Conservation (phyloP, 2,113 vertebrate genomes). For the Forbesichthys agassizii region DNA sequence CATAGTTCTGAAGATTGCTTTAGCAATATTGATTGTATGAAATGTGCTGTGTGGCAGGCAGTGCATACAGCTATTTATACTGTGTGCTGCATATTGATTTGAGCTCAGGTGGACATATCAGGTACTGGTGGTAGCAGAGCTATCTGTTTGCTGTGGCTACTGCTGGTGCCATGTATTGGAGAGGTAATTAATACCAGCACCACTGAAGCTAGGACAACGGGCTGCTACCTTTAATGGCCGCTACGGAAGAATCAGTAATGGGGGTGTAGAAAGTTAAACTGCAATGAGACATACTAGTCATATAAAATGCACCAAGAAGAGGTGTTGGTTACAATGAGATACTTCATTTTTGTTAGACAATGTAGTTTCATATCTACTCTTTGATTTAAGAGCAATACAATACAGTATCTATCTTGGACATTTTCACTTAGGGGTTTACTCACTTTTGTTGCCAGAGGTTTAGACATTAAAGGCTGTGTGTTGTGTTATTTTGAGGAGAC, state of each 20-base stretch:
- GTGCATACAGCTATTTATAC: constrained; percentile 39
- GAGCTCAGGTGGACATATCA: constrained; percentile 44
- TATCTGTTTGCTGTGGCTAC: constrained; percentile 1
- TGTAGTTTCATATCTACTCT: too few relatives aligned
- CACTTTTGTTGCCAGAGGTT: too few relatives aligned
- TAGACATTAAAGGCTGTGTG: too few relatives aligned
- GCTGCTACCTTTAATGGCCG: too few relatives aligned
- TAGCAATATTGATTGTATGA: constrained; percentile 35
- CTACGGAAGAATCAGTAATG: too few relatives aligned
- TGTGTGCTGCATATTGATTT: constrained; percentile 37
- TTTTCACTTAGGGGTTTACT: too few relatives aligned
- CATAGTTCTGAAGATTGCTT: constrained; percentile 18
- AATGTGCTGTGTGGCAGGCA: constrained; percentile 22
- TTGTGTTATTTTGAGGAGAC: too few relatives aligned
- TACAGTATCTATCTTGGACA: too few relatives aligned
- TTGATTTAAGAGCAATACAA: too few relatives aligned
- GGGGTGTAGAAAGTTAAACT: too few relatives aligned
- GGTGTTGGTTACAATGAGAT: neutral
- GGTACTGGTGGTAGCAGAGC: constrained; percentile 7
- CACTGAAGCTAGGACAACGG: neutral
- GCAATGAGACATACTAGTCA: neutral
- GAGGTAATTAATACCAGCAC: constrained; percentile 4
- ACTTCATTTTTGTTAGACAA: too few relatives aligned
- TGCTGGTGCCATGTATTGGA: constrained; percentile 7
- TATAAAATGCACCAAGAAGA: neutral